phyloP scores from a whole-genome alignment of 2,797 vertebrate species.

The Benthosema pterotum region DNA sequence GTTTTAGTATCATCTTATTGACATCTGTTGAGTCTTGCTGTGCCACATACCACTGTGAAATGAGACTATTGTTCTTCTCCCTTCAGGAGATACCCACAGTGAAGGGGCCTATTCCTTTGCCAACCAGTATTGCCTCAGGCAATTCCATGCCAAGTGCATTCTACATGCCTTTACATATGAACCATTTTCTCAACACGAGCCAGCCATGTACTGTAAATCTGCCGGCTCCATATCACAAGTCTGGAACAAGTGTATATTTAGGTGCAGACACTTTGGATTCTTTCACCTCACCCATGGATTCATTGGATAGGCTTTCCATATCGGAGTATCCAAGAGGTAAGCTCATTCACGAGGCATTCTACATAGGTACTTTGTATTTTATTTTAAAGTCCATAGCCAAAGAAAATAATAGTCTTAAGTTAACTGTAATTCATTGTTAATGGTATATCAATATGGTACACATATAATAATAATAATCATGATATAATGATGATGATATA shows the following conservation, averaged over 20 bases:
- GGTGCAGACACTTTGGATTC: conserved; percentile 80
- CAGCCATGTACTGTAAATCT: conserved; percentile 77
- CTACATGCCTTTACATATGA: conserved; percentile 78
- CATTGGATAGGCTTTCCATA: conserved; percentile 87
- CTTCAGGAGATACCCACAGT: conserved; percentile 71
- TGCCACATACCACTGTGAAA: not conserved
- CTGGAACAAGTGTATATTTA: conserved; percentile 69
- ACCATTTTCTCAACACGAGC: conserved; percentile 56
- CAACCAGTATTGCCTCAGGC: conserved; percentile 77
- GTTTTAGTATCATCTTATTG: too few species aligned
- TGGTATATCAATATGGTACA: too few species aligned
- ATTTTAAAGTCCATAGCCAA: not conserved
- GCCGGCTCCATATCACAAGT: conserved; percentile 79
- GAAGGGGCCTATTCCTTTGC: conserved; percentile 77
- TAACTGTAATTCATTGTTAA: too few species aligned
- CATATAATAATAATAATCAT: too few species aligned
- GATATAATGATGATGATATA: too few species aligned
- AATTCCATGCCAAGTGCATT: conserved; percentile 82
- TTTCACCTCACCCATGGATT: conserved; percentile 79
- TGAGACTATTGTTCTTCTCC: not conserved
- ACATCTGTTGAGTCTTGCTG: not conserved
- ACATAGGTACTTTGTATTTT: not conserved
- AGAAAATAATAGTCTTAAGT: too few species aligned
- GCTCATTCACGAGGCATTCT: not conserved
- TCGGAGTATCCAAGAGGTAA: conserved; percentile 89